These are phyloP conservation scores for Euglossa dilemma DNA, from an alignment of 1,140 invertebrate species.

Conservation along the genomic window DNA sequence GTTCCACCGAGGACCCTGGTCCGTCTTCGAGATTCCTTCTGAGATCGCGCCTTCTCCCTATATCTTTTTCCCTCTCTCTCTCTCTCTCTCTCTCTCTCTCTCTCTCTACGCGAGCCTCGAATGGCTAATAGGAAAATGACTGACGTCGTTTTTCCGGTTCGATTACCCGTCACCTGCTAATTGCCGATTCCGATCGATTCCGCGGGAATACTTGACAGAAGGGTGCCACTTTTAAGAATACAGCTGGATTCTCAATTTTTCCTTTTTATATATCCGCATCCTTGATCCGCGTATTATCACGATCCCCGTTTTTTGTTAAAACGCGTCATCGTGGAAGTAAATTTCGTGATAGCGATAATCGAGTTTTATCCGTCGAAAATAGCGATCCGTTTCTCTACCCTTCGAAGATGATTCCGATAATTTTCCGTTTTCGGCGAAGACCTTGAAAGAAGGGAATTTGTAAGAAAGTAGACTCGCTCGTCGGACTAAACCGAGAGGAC, in stretches of 20 bases:
- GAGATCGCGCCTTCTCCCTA: background rate
- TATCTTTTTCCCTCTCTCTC: no score
- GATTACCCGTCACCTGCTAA: constrained; percentile 51
- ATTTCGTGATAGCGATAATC: no score
- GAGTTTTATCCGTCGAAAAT: background rate
- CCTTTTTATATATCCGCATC: no score
- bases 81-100: no score
- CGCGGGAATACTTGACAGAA: background rate
- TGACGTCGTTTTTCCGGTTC: constrained; percentile 60
- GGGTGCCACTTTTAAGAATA: background rate
- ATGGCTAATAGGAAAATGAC: constrained; percentile 53
- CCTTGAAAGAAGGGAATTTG: no score
- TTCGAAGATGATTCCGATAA: background rate
- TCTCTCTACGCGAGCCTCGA: background rate
- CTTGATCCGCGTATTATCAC: no score
- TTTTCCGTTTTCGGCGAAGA: background rate
- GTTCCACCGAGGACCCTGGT: background rate
- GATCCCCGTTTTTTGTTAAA: no score
- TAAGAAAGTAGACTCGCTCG: background rate
- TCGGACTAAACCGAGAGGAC: background rate
- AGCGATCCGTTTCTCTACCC: no score
- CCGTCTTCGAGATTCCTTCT: constrained; percentile 17
- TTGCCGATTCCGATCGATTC: constrained; percentile 3
- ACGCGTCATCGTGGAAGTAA: no score
- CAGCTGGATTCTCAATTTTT: no score